Evolutionary conservation across 2,888 invertebrate species (phyloP).

Genomic region (Teleogryllus oceanicus): DNA sequence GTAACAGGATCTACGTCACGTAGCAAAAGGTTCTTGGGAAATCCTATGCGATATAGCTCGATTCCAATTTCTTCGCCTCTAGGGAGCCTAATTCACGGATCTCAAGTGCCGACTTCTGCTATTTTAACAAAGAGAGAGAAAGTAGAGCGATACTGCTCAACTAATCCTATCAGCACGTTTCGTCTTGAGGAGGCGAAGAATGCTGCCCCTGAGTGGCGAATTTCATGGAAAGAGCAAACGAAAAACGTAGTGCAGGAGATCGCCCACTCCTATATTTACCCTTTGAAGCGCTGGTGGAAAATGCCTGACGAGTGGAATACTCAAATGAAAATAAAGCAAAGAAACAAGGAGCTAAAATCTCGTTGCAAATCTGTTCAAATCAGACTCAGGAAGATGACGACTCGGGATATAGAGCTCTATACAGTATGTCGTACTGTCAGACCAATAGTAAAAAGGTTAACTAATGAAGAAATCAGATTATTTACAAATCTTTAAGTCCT

Average conservation of each 20-base stretch:
- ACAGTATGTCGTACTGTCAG: too few species aligned
- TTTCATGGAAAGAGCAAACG: background rate
- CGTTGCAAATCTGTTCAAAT: too few species aligned
- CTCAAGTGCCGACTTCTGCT: background rate
- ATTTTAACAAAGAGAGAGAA: background rate
- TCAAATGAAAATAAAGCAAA: too few species aligned
- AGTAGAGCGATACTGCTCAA: background rate
- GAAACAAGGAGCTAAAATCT: too few species aligned
- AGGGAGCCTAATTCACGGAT: background rate
- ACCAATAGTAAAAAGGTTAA: too few species aligned
- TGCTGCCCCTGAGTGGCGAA: background rate
- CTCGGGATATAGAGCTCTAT: too few species aligned
- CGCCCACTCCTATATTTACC: background rate
- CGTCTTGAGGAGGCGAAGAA: background rate
- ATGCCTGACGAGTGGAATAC: background rate
- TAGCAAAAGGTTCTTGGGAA: background rate
- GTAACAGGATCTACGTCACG: too few species aligned
- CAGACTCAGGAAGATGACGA: too few species aligned
- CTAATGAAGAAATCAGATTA: too few species aligned
- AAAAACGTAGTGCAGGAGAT: background rate
- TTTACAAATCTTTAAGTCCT: too few species aligned
- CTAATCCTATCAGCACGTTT: background rate
- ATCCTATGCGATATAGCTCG: background rate
- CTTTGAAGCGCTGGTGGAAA: background rate
- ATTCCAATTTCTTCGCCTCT: background rate